A percentile compares a stretch with the other conserved stretches of the same genome.
Evolutionary conservation across 2,888 invertebrate genomes (phyloP).

Genomic region (Petrophora chlorosata): DNA sequence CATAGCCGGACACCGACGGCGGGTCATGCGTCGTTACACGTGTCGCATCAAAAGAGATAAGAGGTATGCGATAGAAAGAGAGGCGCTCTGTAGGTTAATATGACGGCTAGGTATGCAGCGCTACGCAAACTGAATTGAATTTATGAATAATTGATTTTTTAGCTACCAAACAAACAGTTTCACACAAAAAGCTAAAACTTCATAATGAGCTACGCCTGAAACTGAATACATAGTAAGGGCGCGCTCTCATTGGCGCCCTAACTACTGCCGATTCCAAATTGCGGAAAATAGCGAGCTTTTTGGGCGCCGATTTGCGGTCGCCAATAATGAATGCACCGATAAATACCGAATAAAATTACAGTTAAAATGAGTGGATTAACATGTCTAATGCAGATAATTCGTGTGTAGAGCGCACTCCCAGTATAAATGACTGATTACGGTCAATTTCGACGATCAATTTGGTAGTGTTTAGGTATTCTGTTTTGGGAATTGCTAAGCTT

Average conservation of each 20-base stretch:
- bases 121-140: too few relatives aligned
- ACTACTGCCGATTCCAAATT: conserved; percentile 50
- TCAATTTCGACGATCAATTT: conserved; percentile 28
- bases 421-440: conserved; percentile 75
- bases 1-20: too few relatives aligned
- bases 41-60: too few relatives aligned
- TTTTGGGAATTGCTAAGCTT: conserved; percentile 10
- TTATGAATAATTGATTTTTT: too few relatives aligned
- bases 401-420: conserved; percentile 68
- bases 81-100: too few relatives aligned
- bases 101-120: too few relatives aligned
- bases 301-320: conserved; percentile 81
- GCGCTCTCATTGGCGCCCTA: conserved; percentile 34
- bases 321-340: conserved; percentile 83
- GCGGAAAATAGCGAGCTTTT: conserved; percentile 80
- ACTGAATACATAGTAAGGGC: conserved; percentile 2
- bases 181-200: not conserved
- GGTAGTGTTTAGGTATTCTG: conserved; percentile 16
- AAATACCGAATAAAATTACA: conserved; percentile 84
- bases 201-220: not conserved
- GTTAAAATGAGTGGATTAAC: conserved; percentile 84
- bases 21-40: too few relatives aligned
- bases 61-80: too few relatives aligned
- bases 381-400: conserved; percentile 84
- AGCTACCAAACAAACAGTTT: too few relatives aligned